phyloP scores from a whole-genome alignment of 2,113 vertebrate species.

The Nibea albiflora region DNA sequence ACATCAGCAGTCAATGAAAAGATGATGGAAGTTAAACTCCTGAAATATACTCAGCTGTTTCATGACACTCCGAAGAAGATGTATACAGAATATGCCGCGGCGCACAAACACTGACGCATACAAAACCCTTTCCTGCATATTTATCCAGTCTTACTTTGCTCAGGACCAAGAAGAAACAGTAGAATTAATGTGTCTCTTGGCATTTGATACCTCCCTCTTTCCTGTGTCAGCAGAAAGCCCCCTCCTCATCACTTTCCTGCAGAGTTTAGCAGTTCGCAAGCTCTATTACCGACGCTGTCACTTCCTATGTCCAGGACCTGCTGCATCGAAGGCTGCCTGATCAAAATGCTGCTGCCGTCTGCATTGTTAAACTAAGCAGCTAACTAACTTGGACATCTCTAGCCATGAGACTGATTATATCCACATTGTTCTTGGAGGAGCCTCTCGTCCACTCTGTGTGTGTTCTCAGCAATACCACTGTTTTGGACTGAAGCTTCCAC shows the following conservation, averaged over 20 bases:
- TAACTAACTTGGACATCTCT: slow-evolving; percentile 18
- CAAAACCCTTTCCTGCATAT: slow-evolving; percentile 12
- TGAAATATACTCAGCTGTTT: neutral
- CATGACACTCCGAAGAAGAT: neutral
- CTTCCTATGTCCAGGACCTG: slow-evolving; percentile 41
- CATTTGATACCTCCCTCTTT: slow-evolving; percentile 46
- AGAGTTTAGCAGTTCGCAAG: slow-evolving; percentile 53
- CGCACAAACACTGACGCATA: neutral
- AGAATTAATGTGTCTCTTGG: slow-evolving; percentile 53
- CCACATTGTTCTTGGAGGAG: slow-evolving; percentile 39
- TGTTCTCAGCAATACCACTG: neutral
- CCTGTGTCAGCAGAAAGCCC: slow-evolving; percentile 61
- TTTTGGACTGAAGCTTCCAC: neutral
- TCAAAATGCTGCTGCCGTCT: slow-evolving; percentile 60
- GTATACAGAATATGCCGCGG: neutral
- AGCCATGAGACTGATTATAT: slow-evolving; percentile 45
- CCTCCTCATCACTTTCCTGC: slow-evolving; percentile 59
- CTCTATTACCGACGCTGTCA: slow-evolving; percentile 60
- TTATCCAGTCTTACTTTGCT: slow-evolving; percentile 11
- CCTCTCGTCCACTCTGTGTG: neutral
- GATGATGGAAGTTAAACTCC: slow-evolving; percentile 9
- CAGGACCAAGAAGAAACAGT: neutral
- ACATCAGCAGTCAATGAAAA: slow-evolving; percentile 26
- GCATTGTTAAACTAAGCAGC: slow-evolving; percentile 36
- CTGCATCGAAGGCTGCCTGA: slow-evolving; percentile 27